Percentiles rank a stretch among this genome's conserved stretches.
These are phyloP conservation scores for Rissa tridactyla DNA, from an alignment of 2,113 vertebrate genomes.

Conservation along the genomic window DNA sequence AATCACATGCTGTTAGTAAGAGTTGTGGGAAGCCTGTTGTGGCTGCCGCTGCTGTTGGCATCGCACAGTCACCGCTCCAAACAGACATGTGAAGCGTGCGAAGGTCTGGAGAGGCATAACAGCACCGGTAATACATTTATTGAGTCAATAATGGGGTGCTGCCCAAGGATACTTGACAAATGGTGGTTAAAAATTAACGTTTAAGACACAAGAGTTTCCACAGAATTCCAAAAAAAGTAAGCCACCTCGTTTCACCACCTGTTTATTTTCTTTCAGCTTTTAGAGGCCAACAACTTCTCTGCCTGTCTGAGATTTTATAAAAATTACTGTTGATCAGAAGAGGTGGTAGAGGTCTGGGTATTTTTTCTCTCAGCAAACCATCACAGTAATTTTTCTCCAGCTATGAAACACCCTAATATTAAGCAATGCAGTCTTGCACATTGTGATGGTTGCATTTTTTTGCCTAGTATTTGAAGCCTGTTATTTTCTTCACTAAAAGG, in stretches of 20 bases:
- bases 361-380: not conserved
- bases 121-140: not conserved
- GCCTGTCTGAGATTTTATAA: not conserved
- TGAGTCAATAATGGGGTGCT: not conserved
- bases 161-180: not conserved
- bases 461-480: not conserved
- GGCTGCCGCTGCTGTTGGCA: not conserved
- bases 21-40: not conserved
- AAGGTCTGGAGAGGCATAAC: not conserved
- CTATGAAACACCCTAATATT: not conserved
- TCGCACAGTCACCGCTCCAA: not conserved
- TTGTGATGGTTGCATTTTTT: not conserved
- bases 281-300: not conserved
- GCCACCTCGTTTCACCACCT: not conserved
- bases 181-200: not conserved
- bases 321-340: not conserved
- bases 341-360: not conserved
- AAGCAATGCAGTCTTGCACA: not conserved
- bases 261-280: not conserved
- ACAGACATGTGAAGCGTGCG: accelerated
- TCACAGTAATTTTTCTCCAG: not conserved
- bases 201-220: not conserved
- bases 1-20: accelerated
- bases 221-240: not conserved
- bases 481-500: not conserved